Conservation (phyloP, 2,113 vertebrate species). For the Mus pahari region DNA sequence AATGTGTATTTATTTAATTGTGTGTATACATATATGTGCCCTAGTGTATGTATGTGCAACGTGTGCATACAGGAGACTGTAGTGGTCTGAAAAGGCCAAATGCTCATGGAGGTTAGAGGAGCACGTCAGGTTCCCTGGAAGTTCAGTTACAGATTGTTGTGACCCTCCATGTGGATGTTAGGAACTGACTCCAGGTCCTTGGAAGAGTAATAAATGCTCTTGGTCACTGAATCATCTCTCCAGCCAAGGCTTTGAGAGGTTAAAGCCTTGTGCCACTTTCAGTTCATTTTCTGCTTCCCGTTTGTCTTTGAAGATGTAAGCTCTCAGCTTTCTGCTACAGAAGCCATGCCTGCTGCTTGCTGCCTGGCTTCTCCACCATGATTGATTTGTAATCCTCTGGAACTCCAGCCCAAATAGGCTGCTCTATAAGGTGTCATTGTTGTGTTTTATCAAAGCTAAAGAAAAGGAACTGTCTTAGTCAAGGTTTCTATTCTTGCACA, state of each 20-base stretch:
- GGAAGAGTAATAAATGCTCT: background rate
- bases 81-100: too few species aligned
- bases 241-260: background rate
- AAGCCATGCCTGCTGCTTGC: background rate
- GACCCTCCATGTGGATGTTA: background rate
- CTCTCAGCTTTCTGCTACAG: background rate
- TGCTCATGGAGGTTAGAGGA: background rate
- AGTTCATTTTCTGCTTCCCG: background rate
- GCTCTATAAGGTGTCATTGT: background rate
- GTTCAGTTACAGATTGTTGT: background rate
- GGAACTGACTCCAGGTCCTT: background rate
- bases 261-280: background rate
- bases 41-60: background rate
- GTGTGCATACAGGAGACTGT: background rate
- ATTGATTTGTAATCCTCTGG: background rate
- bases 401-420: background rate
- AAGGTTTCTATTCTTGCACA: too few species aligned
- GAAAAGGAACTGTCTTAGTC: background rate
- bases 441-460: background rate
- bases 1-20: background rate
- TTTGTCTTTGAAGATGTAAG: background rate
- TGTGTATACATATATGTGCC: background rate
- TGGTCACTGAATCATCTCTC: background rate
- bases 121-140: background rate
- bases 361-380: background rate